Conservation (phyloP, 2,888 invertebrate genomes). For the Andrena fulva region DNA sequence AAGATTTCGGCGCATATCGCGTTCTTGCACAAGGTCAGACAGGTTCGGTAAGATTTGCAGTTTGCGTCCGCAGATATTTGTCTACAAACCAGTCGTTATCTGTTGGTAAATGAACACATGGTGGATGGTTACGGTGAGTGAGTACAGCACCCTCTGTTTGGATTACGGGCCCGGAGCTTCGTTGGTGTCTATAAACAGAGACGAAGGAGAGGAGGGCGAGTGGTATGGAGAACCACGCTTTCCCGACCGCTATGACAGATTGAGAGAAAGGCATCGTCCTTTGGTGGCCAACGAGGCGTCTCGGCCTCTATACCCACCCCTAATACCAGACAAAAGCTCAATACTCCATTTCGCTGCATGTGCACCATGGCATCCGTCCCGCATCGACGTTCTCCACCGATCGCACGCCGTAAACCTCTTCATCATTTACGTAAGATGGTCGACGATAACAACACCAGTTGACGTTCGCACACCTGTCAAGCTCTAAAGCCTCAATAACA, state of each 20-base stretch:
- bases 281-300: slow-evolving; percentile 81
- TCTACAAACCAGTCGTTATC: slow-evolving; percentile 51
- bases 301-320: slow-evolving; percentile 70
- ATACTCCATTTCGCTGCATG: slow-evolving; percentile 68
- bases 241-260: slow-evolving; percentile 78
- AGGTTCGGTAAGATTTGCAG: slow-evolving; percentile 36
- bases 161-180: slow-evolving; percentile 78
- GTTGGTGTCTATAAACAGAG: slow-evolving; percentile 80
- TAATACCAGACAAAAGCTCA: slow-evolving; percentile 62
- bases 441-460: slow-evolving; percentile 34
- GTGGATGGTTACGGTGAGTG: slow-evolving; percentile 81
- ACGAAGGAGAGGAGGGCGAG: slow-evolving; percentile 65
- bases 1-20: no score
- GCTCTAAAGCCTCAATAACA: neutral
- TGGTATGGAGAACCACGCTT: slow-evolving; percentile 61
- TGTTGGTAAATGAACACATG: slow-evolving; percentile 78
- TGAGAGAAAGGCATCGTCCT: slow-evolving; percentile 76
- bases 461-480: slow-evolving; percentile 40
- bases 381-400: slow-evolving; percentile 30
- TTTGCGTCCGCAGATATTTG: slow-evolving; percentile 47
- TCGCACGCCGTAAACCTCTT: slow-evolving; percentile 49
- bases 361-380: slow-evolving; percentile 42
- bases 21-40: neutral
- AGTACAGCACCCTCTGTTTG: slow-evolving; percentile 81
- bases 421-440: slow-evolving; percentile 56